Evolutionary conservation across 2,113 vertebrate genomes (phyloP), one percentile per base, ranked within the genome.

Genomic region (Zingel zingel): DNA sequence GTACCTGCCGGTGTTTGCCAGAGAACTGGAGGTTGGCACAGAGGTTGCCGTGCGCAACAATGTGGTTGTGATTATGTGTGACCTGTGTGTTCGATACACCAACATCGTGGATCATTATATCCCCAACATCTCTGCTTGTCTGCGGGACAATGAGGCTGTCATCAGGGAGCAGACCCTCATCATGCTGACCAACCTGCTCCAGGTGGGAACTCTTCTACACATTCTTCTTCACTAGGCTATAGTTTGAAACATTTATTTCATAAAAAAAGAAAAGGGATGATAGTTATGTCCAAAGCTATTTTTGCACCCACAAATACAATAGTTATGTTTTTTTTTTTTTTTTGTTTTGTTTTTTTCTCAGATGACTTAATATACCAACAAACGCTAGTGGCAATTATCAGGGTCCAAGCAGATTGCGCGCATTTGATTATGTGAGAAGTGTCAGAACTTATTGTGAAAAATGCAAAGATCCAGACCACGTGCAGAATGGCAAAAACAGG

Each of bases 161-260:
- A 94, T 99, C 90, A 94, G 98, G n/a, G 96, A 96, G 94, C 97
- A 99, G 84, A 96, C 97, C 0, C 93, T 99, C 39, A 96, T 97
- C 89, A 94, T 98, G 95, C 96, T 99, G 11, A 99, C 98, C 89
- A 98, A 96, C 88, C 96, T 99, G 30, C 94, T 99, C 18, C 98
- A 99, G 98, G 98, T 93, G 33, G 16, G 78, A 16, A 47, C 33
- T 73, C 12, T 23, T 69, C 48, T 14, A 50, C 11, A 63, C 30
- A 33, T 56, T 62, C 27, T 67, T 12, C 19, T 43, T 39, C 57
- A 18, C 7, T 30, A 54, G 36, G 23, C 74, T 12, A 33, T 25
- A 64, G 11, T 23, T 30, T 16, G 23, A 66, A 3, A n/a, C 13
- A 57, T 50, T 0, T 15, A 13, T 9, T 25, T 62, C 5, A 74